Percentiles rank a stretch among this genome's conserved stretches.
phyloP scores from a whole-genome alignment of 1,140 invertebrate genomes.

The Pseudomyrmex cubaensis region DNA sequence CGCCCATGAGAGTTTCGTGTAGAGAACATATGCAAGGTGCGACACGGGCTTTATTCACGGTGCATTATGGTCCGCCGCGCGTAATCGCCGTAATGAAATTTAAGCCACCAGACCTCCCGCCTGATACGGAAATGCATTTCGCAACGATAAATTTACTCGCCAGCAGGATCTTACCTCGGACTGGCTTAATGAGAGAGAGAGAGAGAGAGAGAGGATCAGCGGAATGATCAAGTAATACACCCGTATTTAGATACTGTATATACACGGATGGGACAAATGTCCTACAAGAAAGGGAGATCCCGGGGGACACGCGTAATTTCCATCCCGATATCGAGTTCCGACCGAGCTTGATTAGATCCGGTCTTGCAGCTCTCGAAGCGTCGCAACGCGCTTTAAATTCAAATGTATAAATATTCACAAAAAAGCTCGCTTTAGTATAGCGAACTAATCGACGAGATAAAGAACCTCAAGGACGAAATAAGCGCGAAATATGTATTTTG shows the following conservation, averaged over 20 bases:
- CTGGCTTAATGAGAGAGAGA: slow-evolving; percentile 24
- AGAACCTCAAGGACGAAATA: too few relatives aligned
- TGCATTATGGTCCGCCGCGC: slow-evolving; percentile 68
- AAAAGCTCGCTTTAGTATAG: too few relatives aligned
- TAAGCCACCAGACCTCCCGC: slow-evolving; percentile 56
- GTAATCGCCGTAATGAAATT: slow-evolving; percentile 78
- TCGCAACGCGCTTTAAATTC: slow-evolving; percentile 10
- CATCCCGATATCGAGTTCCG: slow-evolving; percentile 36
- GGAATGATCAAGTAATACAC: slow-evolving; percentile 33
- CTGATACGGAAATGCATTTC: slow-evolving; percentile 48
- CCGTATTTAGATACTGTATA: slow-evolving; percentile 22
- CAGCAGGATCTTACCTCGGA: slow-evolving; percentile 30
- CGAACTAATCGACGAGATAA: too few relatives aligned
- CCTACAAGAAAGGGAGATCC: slow-evolving; percentile 11
- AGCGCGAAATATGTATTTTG: too few relatives aligned
- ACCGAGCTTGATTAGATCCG: slow-evolving; percentile 11
- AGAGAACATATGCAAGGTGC: not conserved
- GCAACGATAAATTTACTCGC: slow-evolving; percentile 46
- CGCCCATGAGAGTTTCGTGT: not conserved
- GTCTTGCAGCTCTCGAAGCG: not conserved
- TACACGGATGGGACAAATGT: slow-evolving; percentile 12
- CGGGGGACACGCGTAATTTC: slow-evolving; percentile 2
- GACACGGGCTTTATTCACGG: slow-evolving; percentile 52
- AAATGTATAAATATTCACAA: too few relatives aligned
- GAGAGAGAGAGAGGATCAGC: slow-evolving; percentile 39